Conservation (phyloP, 2,113 vertebrate species). For the Macaca fascicularis region DNA sequence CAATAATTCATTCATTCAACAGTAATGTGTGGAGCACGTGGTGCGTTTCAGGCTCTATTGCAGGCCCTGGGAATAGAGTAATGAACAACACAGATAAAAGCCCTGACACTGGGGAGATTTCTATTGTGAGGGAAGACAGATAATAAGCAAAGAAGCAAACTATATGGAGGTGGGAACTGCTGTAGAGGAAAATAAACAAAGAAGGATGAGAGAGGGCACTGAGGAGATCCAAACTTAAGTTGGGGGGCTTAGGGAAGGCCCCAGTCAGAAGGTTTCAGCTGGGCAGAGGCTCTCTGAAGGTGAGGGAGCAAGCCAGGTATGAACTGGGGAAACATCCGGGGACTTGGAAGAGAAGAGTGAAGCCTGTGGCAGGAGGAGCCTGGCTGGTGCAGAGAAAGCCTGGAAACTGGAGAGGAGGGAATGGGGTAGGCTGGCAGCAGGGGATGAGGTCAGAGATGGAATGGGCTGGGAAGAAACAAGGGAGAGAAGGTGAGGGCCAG, state of each 20-base stretch:
- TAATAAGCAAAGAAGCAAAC: neutral
- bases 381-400: neutral
- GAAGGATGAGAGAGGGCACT: neutral
- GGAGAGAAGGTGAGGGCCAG: neutral
- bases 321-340: neutral
- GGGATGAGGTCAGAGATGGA: neutral
- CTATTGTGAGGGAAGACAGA: neutral
- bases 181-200: neutral
- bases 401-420: neutral
- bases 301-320: neutral
- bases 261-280: neutral
- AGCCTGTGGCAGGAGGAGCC: neutral
- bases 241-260: neutral
- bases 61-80: no score
- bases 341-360: neutral
- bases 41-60: no score
- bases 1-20: neutral
- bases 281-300: neutral
- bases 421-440: no score
- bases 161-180: neutral
- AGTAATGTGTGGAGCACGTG: neutral
- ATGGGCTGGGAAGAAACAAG: neutral
- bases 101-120: neutral
- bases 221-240: neutral
- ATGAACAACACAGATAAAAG: neutral